Evolutionary conservation across 2,888 invertebrate species (phyloP), one percentile per base, ranked within the genome.

Genomic region (Neuroscelio doddi): DNA sequence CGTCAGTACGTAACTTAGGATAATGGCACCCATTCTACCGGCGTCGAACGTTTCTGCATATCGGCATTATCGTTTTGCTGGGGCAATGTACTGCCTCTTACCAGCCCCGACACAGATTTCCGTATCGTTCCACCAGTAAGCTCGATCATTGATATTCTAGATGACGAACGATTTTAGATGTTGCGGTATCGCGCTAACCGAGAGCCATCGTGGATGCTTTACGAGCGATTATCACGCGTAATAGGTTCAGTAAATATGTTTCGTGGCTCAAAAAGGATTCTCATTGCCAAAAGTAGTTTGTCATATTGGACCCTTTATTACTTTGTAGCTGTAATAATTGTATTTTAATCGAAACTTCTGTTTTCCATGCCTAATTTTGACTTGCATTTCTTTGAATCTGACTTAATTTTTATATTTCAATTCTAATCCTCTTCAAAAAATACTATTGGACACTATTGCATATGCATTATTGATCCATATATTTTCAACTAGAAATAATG

Each of bases 1-100:
- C 70, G 69, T 68, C 70, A 64, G 71, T 71, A 67, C 73, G 72
- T 79, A 78, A 78, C 75, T 79, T 73, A 71, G 76, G 73, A 77
- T 77, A 80, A 80, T 78, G 74, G 72, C 69, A 64, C 66, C 58
- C 62, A 30, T 55, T 55, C 57, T 42, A 44, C 59, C 66, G 52
- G 58, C 30, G 9, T 30, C 30, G 30, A 68, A 62, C 65, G 61
- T 75, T 76, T 75, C 73, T 69, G 73, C 75, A 70, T 73, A 64
- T 70, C 71, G 69, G 72, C 56, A 59, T 74, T 75, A 77, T 76
- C 73, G 75, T 75, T 74, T 64, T 69, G 67, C 62, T 69, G 61
- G 42, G 53, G 66, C 59, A 68, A 50, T 58, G 58, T 50, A 58
- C 57, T 58, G 51, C 59, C 59, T 65, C 61, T 59, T 55, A 59